phyloP scores from a whole-genome alignment of 2,113 vertebrate species.

The Ptyas mucosa region DNA sequence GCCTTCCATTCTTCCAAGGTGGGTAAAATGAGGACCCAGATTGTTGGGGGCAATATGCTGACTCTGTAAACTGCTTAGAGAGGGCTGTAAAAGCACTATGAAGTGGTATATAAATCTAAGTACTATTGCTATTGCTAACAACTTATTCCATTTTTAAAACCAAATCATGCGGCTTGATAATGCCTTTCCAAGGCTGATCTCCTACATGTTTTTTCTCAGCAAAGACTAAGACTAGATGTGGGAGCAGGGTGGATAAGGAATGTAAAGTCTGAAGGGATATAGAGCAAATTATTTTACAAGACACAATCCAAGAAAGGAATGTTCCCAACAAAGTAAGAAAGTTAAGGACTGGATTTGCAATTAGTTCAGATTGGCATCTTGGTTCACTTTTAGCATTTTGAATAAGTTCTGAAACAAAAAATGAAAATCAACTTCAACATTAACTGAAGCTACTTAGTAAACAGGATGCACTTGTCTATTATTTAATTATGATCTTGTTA shows the following conservation, averaged over 20 bases:
- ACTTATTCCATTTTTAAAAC: neutral
- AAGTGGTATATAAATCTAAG: too few relatives aligned
- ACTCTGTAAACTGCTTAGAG: too few relatives aligned
- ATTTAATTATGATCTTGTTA: neutral
- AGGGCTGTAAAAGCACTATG: too few relatives aligned
- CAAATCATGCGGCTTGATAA: neutral
- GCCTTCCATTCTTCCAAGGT: too few relatives aligned
- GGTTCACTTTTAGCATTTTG: neutral
- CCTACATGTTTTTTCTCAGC: neutral
- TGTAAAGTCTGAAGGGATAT: neutral
- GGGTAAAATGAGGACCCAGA: too few relatives aligned
- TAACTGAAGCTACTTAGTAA: neutral
- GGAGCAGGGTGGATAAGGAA: neutral
- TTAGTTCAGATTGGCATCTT: neutral
- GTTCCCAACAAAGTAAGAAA: neutral
- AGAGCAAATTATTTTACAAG: neutral
- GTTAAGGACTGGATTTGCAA: neutral
- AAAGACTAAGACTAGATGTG: neutral
- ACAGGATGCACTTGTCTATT: neutral
- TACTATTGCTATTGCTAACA: neutral
- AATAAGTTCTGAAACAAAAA: neutral
- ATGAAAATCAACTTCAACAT: neutral
- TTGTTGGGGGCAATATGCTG: too few relatives aligned
- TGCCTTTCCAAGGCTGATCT: neutral
- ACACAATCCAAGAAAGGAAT: neutral